Evolutionary conservation across 2,888 invertebrate species (phyloP), one percentile per base, ranked within the genome.

Genomic region (Chloroclystis v-ata): DNA sequence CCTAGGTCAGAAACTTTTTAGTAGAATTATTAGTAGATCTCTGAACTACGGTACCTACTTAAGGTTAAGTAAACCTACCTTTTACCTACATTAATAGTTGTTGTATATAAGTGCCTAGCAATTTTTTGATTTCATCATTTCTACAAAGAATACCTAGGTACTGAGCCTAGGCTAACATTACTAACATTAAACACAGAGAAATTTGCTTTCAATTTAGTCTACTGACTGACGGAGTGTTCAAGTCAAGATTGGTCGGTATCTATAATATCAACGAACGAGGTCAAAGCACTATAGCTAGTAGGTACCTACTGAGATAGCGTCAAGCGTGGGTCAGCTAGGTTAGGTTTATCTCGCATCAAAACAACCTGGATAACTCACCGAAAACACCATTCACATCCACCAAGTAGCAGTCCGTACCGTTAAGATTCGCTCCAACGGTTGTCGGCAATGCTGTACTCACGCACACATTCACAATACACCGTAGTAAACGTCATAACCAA

Each of bases 401-500:
- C 54, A 63, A 50, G 52, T 60, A 62, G 57, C 63, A 72, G 75
- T 84, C 76, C 85, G 75, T 84, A 77, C 86, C 84, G 85, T 86
- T 85, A 78, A 81, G 82, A 79, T 81, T 83, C 83, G 83, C 83
- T 82, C 72, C 79, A 80, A 82, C 83, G 80, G 76, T 73, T 72
- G 77, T 74, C 82, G 77, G 78, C 81, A 78, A 77, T 79, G 80
- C 82, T 79, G 79, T 78, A 77, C 75, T 77, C 75, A 78, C 83
- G 59, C 68, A 75, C 82, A 78, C 85, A 76, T 71, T 75, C 72
- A 74, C 72, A 75, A 74, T 52, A 75, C 74, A 76, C 69, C 63
- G 70, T 76, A 78, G 75, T 79, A 86, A 86, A 87, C 85, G 86
- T 87, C 86, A 86, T 81, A 78, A 75, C 76, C 76, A 77, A 81